Conservation (phyloP, 2,797 vertebrate species). For the Clarias fuscus region DNA sequence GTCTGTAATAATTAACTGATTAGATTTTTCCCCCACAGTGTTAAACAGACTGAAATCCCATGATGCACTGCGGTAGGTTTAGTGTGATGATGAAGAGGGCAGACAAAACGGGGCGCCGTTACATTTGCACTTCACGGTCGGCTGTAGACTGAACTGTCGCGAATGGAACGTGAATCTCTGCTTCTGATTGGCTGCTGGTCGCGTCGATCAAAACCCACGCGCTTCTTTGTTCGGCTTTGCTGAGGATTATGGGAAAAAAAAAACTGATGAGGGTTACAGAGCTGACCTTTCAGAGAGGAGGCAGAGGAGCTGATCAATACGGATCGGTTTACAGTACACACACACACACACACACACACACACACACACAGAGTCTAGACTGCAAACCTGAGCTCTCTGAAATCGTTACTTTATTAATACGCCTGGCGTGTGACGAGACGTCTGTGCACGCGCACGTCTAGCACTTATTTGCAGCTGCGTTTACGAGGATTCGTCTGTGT, state of each 20-base stretch:
- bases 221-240: neutral
- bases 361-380: constrained; percentile 15
- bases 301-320: constrained; percentile 13
- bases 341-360: constrained; percentile 20
- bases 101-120: neutral
- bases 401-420: constrained; percentile 28
- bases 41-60: constrained; percentile 2
- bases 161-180: neutral
- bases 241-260: neutral
- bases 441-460: constrained; percentile 22
- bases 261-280: constrained; percentile 7
- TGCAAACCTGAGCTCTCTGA: neutral
- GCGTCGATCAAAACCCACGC: constrained; percentile 10
- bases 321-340: neutral
- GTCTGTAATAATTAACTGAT: too few relatives aligned
- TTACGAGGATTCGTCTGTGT: constrained; percentile 30
- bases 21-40: too few relatives aligned
- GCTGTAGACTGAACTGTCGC: neutral
- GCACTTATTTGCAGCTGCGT: constrained; percentile 44
- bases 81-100: too few relatives aligned
- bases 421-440: constrained; percentile 27
- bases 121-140: neutral
- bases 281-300: neutral
- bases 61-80: neutral
- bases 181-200: constrained; percentile 28